Base-by-base conservation (phyloP, 64 coral and sea anemone genomes). In the Orbicella faveolata region DNA sequence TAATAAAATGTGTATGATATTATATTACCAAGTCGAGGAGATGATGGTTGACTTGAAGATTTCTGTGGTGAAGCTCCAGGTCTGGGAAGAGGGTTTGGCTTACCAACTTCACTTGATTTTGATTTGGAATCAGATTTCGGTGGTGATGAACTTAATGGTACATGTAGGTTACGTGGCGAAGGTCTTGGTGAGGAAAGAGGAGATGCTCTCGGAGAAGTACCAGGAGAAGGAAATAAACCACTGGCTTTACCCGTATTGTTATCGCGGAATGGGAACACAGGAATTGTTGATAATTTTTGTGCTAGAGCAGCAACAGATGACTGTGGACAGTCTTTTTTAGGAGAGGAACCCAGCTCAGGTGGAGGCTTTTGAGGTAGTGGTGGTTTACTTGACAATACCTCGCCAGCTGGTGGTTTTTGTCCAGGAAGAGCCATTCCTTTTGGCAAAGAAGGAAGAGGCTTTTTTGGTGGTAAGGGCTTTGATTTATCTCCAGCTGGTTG, bases 381-480 rank as follows among this genome's bases (percentile, higher is more conserved):
- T 15, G 82, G 82, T 85, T 85, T 85, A 69, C 65, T 85, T 85
- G 64, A 36, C 52, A 20, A 21, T 30, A n/a, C 9, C 41, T 16
- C 68, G 23, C 39, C 13, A 23, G 4, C 66, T 53, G 23, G 8
- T n/a, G 21, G 10, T 26, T 23, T 41, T 30, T 69, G 39, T 72
- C 62, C 82, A 33, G 79, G 30, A 35, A 52, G 20, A 25, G 9
- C 21, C 23, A 70, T 70, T 69, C 36, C 65, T 6, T 85, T 85
- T 26, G 82, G 82, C 19, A 85, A n/a, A 14, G 82, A 85, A 52
- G 82, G 82, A 30, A 85, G 82, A 85, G 82, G 82, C n/a, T 85
- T 85, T 21, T 85, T 85, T 72, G 82, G 82, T 52, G 82, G 82
- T 18, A 72, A 53, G 25, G 82, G 82, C 68, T 72, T 85, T 36